Percentiles rank a stretch among this genome's conserved stretches.
Conservation (phyloP, 2,113 vertebrate species). For the Chaetops frenatus region DNA sequence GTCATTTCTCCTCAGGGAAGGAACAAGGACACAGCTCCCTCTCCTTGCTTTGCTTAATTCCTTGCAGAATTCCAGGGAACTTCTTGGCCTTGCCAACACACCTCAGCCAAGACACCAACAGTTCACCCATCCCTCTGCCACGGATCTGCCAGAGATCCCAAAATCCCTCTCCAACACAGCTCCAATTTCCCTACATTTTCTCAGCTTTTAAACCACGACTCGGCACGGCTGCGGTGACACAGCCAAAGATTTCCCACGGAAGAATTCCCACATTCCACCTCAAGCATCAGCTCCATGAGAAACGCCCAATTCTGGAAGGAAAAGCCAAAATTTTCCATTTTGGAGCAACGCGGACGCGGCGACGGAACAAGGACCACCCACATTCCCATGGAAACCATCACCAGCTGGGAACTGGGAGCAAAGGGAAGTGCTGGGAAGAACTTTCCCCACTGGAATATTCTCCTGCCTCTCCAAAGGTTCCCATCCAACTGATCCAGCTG, state of each 20-base stretch:
- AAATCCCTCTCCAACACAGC: not conserved
- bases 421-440: not conserved
- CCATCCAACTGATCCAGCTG: not conserved
- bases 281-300: not conserved
- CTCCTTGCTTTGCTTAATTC: not conserved
- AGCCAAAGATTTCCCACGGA: not conserved
- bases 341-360: rapidly evolving
- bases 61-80: not conserved
- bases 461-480: not conserved
- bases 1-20: not conserved
- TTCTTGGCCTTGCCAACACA: rapidly evolving
- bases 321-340: not conserved
- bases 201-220: not conserved
- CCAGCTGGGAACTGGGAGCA: not conserved
- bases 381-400: not conserved
- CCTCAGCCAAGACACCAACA: not conserved
- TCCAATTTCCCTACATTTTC: not conserved
- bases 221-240: rapidly evolving
- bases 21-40: not conserved
- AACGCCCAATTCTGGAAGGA: not conserved
- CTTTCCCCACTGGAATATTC: not conserved
- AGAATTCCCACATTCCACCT: not conserved
- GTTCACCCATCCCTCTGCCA: not conserved
- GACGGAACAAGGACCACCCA: rapidly evolving
- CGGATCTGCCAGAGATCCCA: not conserved